Conservation (phyloP, 1,140 invertebrate species). For the Phymorhynchus buccinoides region DNA sequence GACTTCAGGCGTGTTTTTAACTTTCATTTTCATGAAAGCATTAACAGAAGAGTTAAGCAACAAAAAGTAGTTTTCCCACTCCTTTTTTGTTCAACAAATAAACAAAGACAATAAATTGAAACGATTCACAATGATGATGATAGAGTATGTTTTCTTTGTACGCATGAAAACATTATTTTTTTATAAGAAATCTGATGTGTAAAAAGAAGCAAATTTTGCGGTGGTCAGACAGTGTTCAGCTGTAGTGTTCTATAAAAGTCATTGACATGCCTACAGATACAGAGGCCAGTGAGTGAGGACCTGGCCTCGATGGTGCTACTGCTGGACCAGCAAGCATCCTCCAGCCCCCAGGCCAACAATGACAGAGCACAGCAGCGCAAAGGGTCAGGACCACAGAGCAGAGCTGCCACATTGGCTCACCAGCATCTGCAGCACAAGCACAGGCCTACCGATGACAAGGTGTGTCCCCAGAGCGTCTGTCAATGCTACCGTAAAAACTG, state of each 20-base stretch:
- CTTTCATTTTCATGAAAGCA: too few species aligned
- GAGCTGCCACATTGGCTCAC: background rate
- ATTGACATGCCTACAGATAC: background rate
- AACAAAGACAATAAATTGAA: too few species aligned
- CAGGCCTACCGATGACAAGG: constrained; percentile 28
- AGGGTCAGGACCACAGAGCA: background rate
- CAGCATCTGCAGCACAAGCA: constrained; percentile 6
- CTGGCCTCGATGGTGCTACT: constrained; percentile 31
- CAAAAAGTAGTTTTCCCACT: too few species aligned
- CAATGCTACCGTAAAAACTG: too few species aligned
- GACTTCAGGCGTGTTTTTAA: too few species aligned
- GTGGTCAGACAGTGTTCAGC: background rate
- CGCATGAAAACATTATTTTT: background rate
- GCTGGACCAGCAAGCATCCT: constrained; percentile 3
- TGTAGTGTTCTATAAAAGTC: background rate
- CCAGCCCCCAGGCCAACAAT: constrained; percentile 15
- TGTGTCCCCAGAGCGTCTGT: too few species aligned
- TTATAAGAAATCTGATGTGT: background rate
- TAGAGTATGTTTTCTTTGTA: too few species aligned
- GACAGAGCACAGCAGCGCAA: background rate
- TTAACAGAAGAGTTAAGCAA: too few species aligned
- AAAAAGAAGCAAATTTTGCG: background rate
- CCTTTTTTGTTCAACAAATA: too few species aligned
- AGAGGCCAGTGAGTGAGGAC: constrained; percentile 35
- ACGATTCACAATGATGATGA: too few species aligned